A percentile compares a stretch with the other conserved stretches of the same genome.
These are phyloP conservation scores for Heterohyrax brucei DNA, from an alignment of 2,797 vertebrate species.

Conservation along the genomic window DNA sequence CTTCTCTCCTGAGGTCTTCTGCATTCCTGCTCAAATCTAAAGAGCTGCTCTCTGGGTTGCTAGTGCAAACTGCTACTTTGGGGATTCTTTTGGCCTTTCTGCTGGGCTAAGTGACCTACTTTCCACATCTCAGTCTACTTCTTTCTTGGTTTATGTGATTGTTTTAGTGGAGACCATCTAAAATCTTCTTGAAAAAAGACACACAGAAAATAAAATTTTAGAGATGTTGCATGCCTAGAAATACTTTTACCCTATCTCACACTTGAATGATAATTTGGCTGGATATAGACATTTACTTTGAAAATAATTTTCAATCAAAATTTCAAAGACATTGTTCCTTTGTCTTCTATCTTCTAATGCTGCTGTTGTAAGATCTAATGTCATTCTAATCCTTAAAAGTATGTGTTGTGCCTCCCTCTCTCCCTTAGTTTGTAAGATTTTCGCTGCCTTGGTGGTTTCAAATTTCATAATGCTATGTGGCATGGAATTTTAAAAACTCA, in stretches of 20 bases:
- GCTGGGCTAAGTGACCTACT: not conserved
- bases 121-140: not conserved
- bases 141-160: not conserved
- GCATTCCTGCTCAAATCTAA: not conserved
- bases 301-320: too few species aligned
- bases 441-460: not conserved
- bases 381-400: not conserved
- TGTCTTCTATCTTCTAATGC: not conserved
- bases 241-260: not conserved
- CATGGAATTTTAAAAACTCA: not conserved
- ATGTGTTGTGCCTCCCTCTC: not conserved
- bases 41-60: not conserved
- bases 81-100: not conserved
- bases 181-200: not conserved
- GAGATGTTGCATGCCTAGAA: not conserved
- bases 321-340: too few species aligned
- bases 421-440: not conserved
- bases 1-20: not conserved
- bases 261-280: not conserved
- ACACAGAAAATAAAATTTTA: not conserved
- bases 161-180: not conserved
- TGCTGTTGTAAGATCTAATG: not conserved
- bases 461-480: not conserved
- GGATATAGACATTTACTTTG: too few species aligned
- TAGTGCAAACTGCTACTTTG: not conserved